Percentiles rank a stretch among this genome's conserved stretches.
These are phyloP conservation scores for Plotosus lineatus DNA, from an alignment of 2,113 vertebrate genomes.

Conservation along the genomic window DNA sequence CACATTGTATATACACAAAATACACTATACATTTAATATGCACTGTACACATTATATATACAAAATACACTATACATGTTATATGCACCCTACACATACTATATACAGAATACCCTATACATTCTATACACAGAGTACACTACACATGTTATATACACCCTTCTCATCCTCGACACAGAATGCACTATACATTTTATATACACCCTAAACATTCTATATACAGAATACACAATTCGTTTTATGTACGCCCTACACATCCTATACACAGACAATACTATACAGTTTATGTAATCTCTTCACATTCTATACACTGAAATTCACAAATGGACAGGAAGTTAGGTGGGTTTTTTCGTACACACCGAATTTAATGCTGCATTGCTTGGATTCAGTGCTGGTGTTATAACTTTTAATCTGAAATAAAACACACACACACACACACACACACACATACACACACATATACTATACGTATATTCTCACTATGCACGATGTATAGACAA, in stretches of 20 bases:
- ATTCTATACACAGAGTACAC: neutral
- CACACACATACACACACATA: neutral
- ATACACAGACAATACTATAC: too few species aligned
- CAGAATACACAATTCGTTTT: too few species aligned
- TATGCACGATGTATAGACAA: too few species aligned
- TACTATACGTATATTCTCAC: too few species aligned
- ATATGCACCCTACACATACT: neutral
- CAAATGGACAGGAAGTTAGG: neutral
- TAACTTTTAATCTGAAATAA: slow-evolving; percentile 33
- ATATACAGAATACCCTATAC: neutral
- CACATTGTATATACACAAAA: neutral
- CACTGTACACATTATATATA: neutral
- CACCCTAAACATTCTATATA: too few species aligned
- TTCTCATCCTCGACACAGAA: too few species aligned
- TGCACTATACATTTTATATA: too few species aligned
- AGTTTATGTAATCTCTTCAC: too few species aligned
- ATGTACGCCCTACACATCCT: too few species aligned
- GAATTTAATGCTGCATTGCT: slow-evolving; percentile 30
- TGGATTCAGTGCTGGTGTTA: neutral
- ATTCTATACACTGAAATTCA: neutral
- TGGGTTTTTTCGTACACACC: slow-evolving; percentile 31
- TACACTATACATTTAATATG: neutral
- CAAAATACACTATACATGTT: neutral
- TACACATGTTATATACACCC: neutral
- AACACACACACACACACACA: neutral